Evolutionary conservation across 1,140 invertebrate species (phyloP), one percentile per base, ranked within the genome.

Genomic region (Euwallacea fornicatus): DNA sequence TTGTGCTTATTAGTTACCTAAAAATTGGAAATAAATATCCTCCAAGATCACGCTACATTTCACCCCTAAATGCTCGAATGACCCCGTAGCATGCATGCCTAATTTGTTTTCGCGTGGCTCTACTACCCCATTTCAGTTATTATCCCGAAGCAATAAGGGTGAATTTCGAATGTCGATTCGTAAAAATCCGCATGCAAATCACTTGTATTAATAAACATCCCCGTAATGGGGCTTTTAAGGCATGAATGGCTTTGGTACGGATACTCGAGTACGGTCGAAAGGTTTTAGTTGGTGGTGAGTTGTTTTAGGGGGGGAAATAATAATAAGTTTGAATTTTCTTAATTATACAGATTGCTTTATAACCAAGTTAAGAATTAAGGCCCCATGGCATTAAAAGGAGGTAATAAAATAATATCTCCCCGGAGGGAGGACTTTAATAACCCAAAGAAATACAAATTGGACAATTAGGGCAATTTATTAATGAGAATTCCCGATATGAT

Each of bases 71-170:
- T n/a, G 16, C 16, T 13, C 54, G 54, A 13, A 56, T 56, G 63
- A 58, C 55, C 62, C 46, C 54, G 55, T 71, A 47, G 62, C 69
- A 71, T 71, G 69, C 69, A 71, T 71, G 69, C 69, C 61, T 71
- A 71, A 71, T 65, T 65, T 65, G 54, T 56, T 71, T 71, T 65
- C 55, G 62, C 55, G 54, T 71, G 69, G 62, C 63, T 55, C 56
- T 68, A 68, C 66, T 68, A 68, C 66, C 66, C 66, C 56, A 68
- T 56, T 60, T 68, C 66, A 33, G 41, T 60, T 71, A 71, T 71
- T 71, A 71, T 71, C 50, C 62, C 42, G 53, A 41, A 58, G 69
- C 63, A 71, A 71, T 59, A 68, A 47, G 66, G 66, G 66, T 68
- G 66, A 68, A 68, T 61, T 67, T 66, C 66, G 66, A 68, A 68